These are phyloP conservation scores for Syritta pipiens DNA, from an alignment of 2,888 invertebrate species.

Conservation along the genomic window DNA sequence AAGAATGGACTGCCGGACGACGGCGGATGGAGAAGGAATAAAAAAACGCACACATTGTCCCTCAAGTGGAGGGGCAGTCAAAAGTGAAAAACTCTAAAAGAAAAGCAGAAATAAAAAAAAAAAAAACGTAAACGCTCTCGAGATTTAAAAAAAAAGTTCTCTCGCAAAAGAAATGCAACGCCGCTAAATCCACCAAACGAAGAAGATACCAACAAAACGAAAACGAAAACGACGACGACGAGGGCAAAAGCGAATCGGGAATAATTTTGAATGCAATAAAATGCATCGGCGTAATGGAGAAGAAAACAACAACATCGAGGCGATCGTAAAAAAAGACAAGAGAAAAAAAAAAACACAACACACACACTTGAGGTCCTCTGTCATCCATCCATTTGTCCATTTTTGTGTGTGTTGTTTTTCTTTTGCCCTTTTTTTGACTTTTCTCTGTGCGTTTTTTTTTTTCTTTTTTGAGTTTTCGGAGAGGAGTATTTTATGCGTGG, in stretches of 20 bases:
- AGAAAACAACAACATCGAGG: slow-evolving; percentile 31
- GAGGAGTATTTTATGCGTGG: slow-evolving; percentile 68
- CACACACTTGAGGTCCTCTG: slow-evolving; percentile 13
- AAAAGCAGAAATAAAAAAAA: slow-evolving; percentile 6
- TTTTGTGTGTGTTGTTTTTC: slow-evolving; percentile 30
- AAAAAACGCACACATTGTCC: slow-evolving; percentile 22
- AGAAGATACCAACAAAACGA: background rate
- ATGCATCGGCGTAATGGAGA: slow-evolving; percentile 46
- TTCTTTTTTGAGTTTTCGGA: slow-evolving; percentile 9
- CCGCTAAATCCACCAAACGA: background rate
- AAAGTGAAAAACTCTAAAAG: slow-evolving; percentile 3
- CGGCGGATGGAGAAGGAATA: too few relatives aligned
- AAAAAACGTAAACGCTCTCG: background rate
- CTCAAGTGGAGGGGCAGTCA: slow-evolving; percentile 47
- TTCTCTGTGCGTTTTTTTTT: slow-evolving; percentile 40
- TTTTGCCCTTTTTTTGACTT: slow-evolving; percentile 15
- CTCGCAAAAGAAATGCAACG: slow-evolving; percentile 48
- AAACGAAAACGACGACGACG: background rate
- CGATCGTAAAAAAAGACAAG: slow-evolving; percentile 21
- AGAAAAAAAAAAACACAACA: slow-evolving; percentile 5
- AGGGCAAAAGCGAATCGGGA: too few relatives aligned
- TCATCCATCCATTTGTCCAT: slow-evolving; percentile 3
- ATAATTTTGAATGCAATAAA: slow-evolving; percentile 55
- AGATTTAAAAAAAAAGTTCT: too few relatives aligned
- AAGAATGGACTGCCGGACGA: slow-evolving; percentile 9